Evolutionary conservation across 2,888 invertebrate genomes (phyloP).

Genomic region (Leptopilina syphax): DNA sequence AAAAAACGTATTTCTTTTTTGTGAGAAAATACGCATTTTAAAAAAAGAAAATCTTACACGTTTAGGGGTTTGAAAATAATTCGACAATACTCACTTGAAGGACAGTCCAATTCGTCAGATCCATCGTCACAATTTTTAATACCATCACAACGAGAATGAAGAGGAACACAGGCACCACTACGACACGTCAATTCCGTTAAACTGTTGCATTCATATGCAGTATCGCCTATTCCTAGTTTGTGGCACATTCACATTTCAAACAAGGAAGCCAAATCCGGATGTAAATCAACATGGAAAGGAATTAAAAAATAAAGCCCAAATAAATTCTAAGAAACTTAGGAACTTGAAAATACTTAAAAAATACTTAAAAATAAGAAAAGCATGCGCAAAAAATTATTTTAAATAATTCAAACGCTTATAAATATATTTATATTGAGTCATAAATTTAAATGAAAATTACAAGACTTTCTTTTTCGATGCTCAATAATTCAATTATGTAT

Average conservation of each 20-base stretch:
- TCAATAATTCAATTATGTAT: too few relatives aligned
- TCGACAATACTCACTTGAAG: slow-evolving; percentile 39
- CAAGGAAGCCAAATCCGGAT: slow-evolving; percentile 31
- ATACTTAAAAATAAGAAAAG: neutral
- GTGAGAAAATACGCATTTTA: neutral
- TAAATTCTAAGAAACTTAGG: neutral
- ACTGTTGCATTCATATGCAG: slow-evolving; percentile 61
- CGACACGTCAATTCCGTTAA: slow-evolving; percentile 77
- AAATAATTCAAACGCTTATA: too few relatives aligned
- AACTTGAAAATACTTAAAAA: neutral
- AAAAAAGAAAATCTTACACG: neutral
- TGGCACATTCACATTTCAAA: slow-evolving; percentile 29
- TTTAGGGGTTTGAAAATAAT: neutral
- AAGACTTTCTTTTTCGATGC: too few relatives aligned
- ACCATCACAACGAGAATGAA: slow-evolving; percentile 80
- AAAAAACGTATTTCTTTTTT: neutral
- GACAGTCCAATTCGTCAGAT: slow-evolving; percentile 79
- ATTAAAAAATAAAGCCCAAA: slow-evolving; percentile 9
- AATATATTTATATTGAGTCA: too few relatives aligned
- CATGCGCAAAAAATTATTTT: too few relatives aligned
- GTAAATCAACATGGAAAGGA: slow-evolving; percentile 29
- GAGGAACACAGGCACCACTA: slow-evolving; percentile 80
- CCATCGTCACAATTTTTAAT: slow-evolving; percentile 79
- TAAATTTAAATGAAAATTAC: too few relatives aligned
- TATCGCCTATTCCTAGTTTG: slow-evolving; percentile 17